A percentile compares a stretch with the other conserved stretches of the same genome.
Conservation (phyloP, 2,888 invertebrate species). For the Drosophila birchii region DNA sequence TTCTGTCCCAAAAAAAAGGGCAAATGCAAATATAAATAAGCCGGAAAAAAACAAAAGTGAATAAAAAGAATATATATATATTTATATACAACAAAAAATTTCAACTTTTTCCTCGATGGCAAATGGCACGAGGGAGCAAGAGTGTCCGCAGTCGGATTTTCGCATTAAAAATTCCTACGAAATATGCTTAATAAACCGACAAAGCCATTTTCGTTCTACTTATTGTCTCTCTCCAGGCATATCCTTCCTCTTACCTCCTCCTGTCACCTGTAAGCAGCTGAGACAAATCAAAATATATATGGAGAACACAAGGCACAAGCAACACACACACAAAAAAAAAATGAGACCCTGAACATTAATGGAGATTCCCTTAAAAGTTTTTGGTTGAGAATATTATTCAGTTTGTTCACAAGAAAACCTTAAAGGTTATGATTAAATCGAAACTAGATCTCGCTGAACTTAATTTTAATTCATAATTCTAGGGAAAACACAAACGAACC, state of each 20-base stretch:
- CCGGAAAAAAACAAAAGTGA: constrained; percentile 15
- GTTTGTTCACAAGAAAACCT: neutral
- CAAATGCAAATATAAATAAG: constrained; percentile 30
- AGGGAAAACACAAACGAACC: neutral
- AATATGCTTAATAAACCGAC: constrained; percentile 62
- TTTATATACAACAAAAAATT: constrained; percentile 6
- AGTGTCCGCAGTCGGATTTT: constrained; percentile 14
- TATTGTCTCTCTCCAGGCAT: constrained; percentile 21
- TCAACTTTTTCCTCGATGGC: constrained; percentile 25
- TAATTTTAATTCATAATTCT: too few species aligned
- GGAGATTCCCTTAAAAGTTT: neutral
- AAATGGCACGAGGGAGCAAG: constrained; percentile 22
- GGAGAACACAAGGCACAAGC: constrained; percentile 5
- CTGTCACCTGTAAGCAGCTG: constrained; percentile 45
- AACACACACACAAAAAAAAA: neutral
- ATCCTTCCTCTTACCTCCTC: neutral
- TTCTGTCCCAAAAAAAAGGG: neutral
- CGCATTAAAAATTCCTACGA: constrained; percentile 58
- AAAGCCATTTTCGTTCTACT: constrained; percentile 55
- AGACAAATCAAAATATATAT: constrained; percentile 30
- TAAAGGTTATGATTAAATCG: neutral
- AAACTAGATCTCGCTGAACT: neutral
- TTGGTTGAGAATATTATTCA: neutral
- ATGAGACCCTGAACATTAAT: neutral
- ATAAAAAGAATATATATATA: constrained; percentile 1